These are phyloP conservation scores for Balearica regulorum DNA, from an alignment of 2,797 vertebrate species.

Conservation along the genomic window DNA sequence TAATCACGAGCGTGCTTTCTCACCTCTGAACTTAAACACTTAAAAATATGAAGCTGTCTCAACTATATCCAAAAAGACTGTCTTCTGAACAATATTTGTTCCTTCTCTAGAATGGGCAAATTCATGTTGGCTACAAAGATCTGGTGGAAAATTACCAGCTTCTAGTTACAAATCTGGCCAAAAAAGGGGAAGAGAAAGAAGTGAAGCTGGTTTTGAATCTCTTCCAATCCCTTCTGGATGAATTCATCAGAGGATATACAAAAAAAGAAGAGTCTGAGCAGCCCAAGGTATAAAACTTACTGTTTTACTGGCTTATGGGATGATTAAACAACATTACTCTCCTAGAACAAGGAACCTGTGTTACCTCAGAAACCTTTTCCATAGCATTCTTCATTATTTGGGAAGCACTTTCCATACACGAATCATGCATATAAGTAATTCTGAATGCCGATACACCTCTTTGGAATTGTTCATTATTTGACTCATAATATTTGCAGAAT, in stretches of 20 bases:
- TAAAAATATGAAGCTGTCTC: background rate
- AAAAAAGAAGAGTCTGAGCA: constrained; percentile 90
- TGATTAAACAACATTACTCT: background rate
- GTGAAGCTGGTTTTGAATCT: constrained; percentile 93
- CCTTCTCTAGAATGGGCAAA: constrained; percentile 73
- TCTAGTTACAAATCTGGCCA: constrained; percentile 85
- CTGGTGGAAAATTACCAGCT: constrained; percentile 93
- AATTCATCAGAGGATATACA: constrained; percentile 89
- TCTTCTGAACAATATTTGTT: background rate
- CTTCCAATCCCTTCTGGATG: constrained; percentile 95
- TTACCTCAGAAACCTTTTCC: background rate
- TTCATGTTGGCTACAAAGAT: constrained; percentile 89
- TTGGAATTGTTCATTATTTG: background rate
- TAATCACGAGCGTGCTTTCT: background rate
- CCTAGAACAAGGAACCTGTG: background rate
- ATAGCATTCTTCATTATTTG: background rate
- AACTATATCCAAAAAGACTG: background rate
- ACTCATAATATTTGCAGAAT: background rate
- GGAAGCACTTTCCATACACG: background rate
- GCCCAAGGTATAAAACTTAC: constrained; percentile 79
- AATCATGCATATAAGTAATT: background rate
- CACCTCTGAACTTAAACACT: background rate
- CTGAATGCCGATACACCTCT: background rate
- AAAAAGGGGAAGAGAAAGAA: constrained; percentile 86
- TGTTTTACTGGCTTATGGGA: background rate